Conservation (phyloP, 2,888 invertebrate genomes). For the Pyrgus malvae region DNA sequence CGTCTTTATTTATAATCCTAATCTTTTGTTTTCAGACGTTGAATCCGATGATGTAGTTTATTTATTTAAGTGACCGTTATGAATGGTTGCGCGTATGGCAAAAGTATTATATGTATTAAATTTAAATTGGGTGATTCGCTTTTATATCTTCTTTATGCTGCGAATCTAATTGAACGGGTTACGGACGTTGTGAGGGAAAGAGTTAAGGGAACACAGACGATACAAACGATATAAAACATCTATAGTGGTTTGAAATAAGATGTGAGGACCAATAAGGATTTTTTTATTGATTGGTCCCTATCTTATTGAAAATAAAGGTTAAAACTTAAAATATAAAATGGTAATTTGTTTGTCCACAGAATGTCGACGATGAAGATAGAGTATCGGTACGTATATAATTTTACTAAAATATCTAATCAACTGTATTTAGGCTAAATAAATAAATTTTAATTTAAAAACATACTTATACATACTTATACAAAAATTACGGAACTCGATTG, state of each 20-base stretch:
- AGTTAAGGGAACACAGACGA: not conserved
- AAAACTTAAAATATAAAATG: not conserved
- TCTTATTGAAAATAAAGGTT: not conserved
- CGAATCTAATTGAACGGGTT: slow-evolving; percentile 10
- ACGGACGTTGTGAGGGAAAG: slow-evolving; percentile 2
- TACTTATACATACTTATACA: no score
- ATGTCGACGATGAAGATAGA: slow-evolving; percentile 88
- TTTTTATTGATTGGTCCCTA: not conserved
- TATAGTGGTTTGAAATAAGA: slow-evolving; percentile 5
- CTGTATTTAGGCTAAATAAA: no score
- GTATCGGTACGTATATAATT: slow-evolving; percentile 85
- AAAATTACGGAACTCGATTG: no score
- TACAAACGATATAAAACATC: slow-evolving; percentile 6
- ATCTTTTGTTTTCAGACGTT: slow-evolving; percentile 70
- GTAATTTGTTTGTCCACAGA: slow-evolving; percentile 79
- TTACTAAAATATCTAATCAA: no score
- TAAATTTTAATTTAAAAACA: no score
- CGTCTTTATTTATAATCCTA: slow-evolving; percentile 76
- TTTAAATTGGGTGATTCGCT: slow-evolving; percentile 8
- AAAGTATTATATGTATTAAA: slow-evolving; percentile 20
- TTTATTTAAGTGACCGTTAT: slow-evolving; percentile 37
- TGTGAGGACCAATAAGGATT: not conserved
- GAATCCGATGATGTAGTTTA: slow-evolving; percentile 43
- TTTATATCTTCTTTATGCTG: slow-evolving; percentile 8
- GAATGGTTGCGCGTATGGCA: slow-evolving; percentile 35